Percentiles rank a stretch among this genome's conserved stretches.
Conservation (phyloP, 2,888 invertebrate species). For the Lasioglossum villosulum region DNA sequence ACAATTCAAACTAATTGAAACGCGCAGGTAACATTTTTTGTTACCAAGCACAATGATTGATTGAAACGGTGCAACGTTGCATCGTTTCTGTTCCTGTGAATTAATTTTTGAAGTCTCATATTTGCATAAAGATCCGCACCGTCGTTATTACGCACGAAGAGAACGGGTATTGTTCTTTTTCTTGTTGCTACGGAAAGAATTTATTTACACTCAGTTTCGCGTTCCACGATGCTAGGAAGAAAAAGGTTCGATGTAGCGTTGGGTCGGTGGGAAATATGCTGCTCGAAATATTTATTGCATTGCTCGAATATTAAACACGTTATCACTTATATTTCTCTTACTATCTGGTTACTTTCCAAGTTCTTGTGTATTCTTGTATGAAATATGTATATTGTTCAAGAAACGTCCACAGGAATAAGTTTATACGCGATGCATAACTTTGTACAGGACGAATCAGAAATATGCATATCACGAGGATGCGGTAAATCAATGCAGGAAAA, state of each 20-base stretch:
- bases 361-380: background rate
- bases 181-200: background rate
- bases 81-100: background rate
- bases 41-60: background rate
- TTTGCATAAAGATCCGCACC: background rate
- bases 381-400: background rate
- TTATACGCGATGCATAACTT: background rate
- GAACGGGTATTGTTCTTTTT: background rate
- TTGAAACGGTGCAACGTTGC: background rate
- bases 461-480: background rate
- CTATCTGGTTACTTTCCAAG: background rate
- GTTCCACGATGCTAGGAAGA: background rate
- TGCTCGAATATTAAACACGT: constrained; percentile 8
- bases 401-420: background rate
- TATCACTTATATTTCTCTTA: background rate
- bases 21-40: background rate
- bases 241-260: background rate
- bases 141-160: background rate
- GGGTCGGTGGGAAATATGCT: background rate
- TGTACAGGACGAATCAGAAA: background rate
- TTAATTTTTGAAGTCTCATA: background rate
- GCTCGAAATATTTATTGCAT: background rate
- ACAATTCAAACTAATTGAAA: too few relatives aligned
- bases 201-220: background rate
- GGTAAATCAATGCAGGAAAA: background rate